Evolutionary conservation across 92 coral and sea anemone species (phyloP).

Genomic region (Metridium senile): DNA sequence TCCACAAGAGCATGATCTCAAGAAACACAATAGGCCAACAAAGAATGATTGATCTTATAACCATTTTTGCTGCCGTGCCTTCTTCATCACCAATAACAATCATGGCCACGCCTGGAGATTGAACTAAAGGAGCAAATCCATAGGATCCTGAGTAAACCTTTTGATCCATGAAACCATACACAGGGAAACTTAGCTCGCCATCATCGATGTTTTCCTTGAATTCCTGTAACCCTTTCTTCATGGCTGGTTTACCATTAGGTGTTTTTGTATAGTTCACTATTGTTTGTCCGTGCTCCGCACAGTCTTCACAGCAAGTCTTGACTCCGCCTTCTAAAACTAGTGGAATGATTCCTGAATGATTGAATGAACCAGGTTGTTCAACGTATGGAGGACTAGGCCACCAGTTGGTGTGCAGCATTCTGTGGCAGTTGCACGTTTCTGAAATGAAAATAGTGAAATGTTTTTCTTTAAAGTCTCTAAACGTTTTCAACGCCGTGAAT

Average conservation of each 20-base stretch:
- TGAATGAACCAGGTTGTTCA: slow-evolving; percentile 48
- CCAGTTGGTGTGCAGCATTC: slow-evolving; percentile 83
- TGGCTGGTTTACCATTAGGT: slow-evolving; percentile 39
- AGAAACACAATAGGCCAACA: slow-evolving; percentile 86
- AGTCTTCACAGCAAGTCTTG: slow-evolving; percentile 73
- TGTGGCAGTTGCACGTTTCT: slow-evolving; percentile 94
- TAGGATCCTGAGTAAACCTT: slow-evolving; percentile 58
- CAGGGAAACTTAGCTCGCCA: slow-evolving; percentile 85
- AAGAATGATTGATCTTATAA: slow-evolving; percentile 68
- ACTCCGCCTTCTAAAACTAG: slow-evolving; percentile 67
- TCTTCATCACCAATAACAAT: slow-evolving; percentile 87
- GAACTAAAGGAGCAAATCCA: slow-evolving; percentile 88
- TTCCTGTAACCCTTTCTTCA: slow-evolving; percentile 70
- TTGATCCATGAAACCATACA: slow-evolving; percentile 87
- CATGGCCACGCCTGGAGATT: slow-evolving; percentile 88
- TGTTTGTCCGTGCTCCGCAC: slow-evolving; percentile 60
- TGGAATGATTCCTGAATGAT: slow-evolving; percentile 83
- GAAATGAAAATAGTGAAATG: not conserved
- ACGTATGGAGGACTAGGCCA: slow-evolving; percentile 90
- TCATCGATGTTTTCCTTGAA: slow-evolving; percentile 64
- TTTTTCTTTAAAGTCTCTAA: too few relatives aligned
- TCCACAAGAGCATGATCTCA: slow-evolving; percentile 71
- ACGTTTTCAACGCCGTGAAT: too few relatives aligned
- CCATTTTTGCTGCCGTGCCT: slow-evolving; percentile 70
- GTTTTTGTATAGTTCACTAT: slow-evolving; percentile 51